phyloP scores from a whole-genome alignment of 2,797 vertebrate species.

The Spinus olivaceus region DNA sequence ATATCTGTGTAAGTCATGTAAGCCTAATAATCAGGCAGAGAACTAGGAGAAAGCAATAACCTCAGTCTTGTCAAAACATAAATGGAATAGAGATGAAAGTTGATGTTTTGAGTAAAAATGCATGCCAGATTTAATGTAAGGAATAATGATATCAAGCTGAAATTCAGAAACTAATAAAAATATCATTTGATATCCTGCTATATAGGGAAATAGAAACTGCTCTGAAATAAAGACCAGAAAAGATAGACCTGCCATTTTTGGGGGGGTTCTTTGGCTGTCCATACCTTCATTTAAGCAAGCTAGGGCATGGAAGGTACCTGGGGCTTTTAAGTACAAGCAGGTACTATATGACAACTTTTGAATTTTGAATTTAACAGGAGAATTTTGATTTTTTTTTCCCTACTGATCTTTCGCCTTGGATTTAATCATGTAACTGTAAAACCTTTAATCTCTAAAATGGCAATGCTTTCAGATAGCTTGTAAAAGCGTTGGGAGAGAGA shows the following conservation, averaged over 20 bases:
- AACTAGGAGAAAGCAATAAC: slow-evolving; percentile 1
- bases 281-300: not conserved
- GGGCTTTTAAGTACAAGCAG: not conserved
- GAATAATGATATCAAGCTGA: not conserved
- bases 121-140: not conserved
- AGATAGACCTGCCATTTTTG: not conserved
- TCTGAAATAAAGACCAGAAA: not conserved
- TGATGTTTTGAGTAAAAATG: not conserved
- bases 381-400: not conserved
- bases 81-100: not conserved
- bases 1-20: not conserved
- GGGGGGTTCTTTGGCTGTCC: not conserved
- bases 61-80: not conserved
- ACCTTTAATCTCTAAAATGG: not conserved
- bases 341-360: not conserved
- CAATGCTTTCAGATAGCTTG: not conserved
- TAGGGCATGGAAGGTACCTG: not conserved
- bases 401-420: not conserved
- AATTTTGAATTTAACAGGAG: not conserved
- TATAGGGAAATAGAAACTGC: not conserved
- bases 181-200: not conserved
- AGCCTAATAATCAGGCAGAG: slow-evolving; percentile 18
- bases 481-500: not conserved
- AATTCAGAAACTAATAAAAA: not conserved
- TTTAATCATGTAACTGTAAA: not conserved